These are phyloP conservation scores for Caenorhabditis wallacei DNA, from an alignment of 2,888 invertebrate genomes.

Conservation along the genomic window DNA sequence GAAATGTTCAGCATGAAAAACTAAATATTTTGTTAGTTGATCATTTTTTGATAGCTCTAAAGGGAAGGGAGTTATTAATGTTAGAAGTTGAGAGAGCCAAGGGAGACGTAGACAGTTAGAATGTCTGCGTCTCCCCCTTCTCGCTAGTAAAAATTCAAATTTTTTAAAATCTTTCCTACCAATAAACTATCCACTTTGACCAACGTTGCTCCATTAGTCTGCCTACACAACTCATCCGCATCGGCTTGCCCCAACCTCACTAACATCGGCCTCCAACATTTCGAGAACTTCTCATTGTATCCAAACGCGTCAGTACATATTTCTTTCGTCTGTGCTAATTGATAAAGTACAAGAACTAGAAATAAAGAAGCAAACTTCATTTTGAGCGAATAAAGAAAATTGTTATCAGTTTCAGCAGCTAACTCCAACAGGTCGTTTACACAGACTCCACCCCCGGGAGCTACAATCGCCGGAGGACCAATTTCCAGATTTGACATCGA, in stretches of 20 bases:
- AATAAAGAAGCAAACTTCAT: not conserved
- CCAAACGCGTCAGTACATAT: not conserved
- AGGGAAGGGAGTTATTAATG: no score
- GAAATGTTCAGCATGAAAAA: no score
- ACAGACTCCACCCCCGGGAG: not conserved
- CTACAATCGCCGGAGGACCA: not conserved
- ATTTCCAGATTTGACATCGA: not conserved
- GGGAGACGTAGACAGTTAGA: no score
- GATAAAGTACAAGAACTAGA: not conserved
- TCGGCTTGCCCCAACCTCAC: not conserved
- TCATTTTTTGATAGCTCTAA: no score
- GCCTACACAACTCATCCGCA: not conserved
- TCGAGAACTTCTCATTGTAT: not conserved
- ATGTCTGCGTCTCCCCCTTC: no score
- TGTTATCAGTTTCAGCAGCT: not conserved
- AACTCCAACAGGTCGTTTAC: not conserved
- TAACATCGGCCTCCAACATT: not conserved
- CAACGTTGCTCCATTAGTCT: not conserved
- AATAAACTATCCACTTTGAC: not conserved
- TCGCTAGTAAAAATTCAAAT: not conserved
- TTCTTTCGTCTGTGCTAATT: not conserved
- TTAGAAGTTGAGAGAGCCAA: no score
- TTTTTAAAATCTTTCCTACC: no score
- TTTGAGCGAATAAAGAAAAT: not conserved
- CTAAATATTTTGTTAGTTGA: no score